A percentile compares a stretch with the other conserved stretches of the same genome.
phyloP scores from a whole-genome alignment of 2,888 invertebrate genomes.

The Andrena bicolor region DNA sequence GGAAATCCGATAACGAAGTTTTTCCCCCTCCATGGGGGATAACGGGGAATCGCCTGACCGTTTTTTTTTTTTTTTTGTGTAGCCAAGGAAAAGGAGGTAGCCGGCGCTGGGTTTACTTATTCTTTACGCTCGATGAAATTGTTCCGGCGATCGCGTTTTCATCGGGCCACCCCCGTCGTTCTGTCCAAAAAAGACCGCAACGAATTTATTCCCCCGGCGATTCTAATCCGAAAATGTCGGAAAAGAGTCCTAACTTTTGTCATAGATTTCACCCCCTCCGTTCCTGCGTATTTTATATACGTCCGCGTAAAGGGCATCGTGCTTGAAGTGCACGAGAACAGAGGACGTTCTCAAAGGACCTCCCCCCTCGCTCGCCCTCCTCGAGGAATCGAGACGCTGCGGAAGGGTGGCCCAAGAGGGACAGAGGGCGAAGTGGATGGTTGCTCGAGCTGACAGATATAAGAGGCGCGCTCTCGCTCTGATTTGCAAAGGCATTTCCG shows the following conservation, averaged over 20 bases:
- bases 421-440: slow-evolving; percentile 36
- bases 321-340: slow-evolving; percentile 23
- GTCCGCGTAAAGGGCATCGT: slow-evolving; percentile 50
- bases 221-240: background rate
- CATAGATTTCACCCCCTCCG: background rate
- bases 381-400: slow-evolving; percentile 28
- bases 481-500: slow-evolving; percentile 74
- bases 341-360: slow-evolving; percentile 60
- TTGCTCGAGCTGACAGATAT: slow-evolving; percentile 60
- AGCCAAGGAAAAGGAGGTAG: slow-evolving; percentile 8
- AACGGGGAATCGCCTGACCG: slow-evolving; percentile 51
- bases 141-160: slow-evolving; percentile 25
- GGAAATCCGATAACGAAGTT: slow-evolving; percentile 67
- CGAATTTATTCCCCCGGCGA: background rate
- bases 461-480: slow-evolving; percentile 60
- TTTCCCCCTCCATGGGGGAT: slow-evolving; percentile 53
- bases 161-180: background rate
- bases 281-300: slow-evolving; percentile 44
- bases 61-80: slow-evolving; percentile 53
- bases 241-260: background rate
- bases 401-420: background rate
- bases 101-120: slow-evolving; percentile 56
- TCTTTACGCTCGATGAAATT: slow-evolving; percentile 56
- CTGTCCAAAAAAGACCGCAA: background rate
- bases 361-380: slow-evolving; percentile 1